Percentiles rank a stretch among this genome's conserved stretches.
phyloP scores from a whole-genome alignment of 2,113 vertebrate species.

The Lepidiolamprologus cunningtoni region DNA sequence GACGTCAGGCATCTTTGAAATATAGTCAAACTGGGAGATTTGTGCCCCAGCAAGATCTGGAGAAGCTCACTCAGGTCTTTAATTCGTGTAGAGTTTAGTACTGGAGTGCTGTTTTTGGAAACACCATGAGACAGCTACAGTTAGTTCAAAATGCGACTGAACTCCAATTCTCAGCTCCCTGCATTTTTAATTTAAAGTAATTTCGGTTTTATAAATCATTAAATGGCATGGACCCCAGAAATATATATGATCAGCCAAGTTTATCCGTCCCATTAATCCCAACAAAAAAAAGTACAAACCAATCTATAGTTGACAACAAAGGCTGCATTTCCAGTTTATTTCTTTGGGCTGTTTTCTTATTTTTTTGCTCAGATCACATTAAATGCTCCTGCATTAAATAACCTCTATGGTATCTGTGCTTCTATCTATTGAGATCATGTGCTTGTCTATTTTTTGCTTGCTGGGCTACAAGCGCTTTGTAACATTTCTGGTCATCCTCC shows the following conservation, averaged over 20 bases:
- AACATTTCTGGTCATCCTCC: not conserved
- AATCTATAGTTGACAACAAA: not conserved
- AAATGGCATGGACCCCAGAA: not conserved
- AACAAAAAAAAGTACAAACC: not conserved
- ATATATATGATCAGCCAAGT: not conserved
- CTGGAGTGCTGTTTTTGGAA: not conserved
- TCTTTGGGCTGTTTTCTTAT: not conserved
- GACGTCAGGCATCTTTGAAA: not conserved
- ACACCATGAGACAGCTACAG: not conserved
- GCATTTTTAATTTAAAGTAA: not conserved
- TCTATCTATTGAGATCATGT: not conserved
- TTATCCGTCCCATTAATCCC: not conserved
- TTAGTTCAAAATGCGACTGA: not conserved
- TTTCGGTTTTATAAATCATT: not conserved
- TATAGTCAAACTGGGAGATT: not conserved
- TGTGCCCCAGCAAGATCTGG: not conserved
- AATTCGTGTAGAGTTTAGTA: not conserved
- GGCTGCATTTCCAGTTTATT: not conserved
- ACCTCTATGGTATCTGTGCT: not conserved
- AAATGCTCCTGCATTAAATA: not conserved
- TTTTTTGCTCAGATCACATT: not conserved
- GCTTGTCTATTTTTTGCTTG: not conserved
- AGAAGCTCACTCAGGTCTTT: not conserved
- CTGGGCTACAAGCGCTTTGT: slow-evolving; percentile 24
- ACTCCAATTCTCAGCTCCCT: not conserved